These are phyloP conservation scores for Netelia inedita DNA, from an alignment of 2,888 invertebrate species.

Conservation along the genomic window DNA sequence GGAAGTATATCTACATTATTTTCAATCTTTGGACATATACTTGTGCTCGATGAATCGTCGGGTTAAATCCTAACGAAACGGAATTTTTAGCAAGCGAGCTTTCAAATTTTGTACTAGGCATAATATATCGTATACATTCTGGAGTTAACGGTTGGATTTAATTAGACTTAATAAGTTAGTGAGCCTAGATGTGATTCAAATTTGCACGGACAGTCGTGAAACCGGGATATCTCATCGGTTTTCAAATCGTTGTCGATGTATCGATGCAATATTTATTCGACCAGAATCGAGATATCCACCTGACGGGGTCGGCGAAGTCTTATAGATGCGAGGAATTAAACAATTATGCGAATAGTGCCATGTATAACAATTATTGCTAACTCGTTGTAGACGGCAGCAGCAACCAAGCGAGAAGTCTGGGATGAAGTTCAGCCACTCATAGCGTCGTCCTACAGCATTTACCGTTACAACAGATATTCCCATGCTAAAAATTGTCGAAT, in stretches of 20 bases:
- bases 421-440: neutral
- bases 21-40: conserved; percentile 39
- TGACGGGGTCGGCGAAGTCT: conserved; percentile 15
- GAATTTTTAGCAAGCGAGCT: too few species aligned
- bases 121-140: neutral
- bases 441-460: neutral
- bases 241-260: conserved; percentile 29
- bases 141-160: neutral
- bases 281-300: neutral
- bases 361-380: conserved; percentile 10
- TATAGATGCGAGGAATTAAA: conserved; percentile 41
- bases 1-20: conserved; percentile 34
- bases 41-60: conserved; percentile 16
- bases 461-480: neutral
- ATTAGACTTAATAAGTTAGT: neutral
- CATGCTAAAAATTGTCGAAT: neutral
- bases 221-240: conserved; percentile 10
- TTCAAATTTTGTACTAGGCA: too few species aligned
- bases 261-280: conserved; percentile 1
- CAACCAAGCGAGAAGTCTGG: neutral
- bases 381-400: conserved; percentile 18
- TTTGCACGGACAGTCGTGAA: conserved; percentile 2
- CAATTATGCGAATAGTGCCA: conserved; percentile 35
- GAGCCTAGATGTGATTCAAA: conserved; percentile 11
- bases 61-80: neutral